Evolutionary conservation across 2,113 vertebrate genomes (phyloP).

Genomic region (Oplegnathus fasciatus): DNA sequence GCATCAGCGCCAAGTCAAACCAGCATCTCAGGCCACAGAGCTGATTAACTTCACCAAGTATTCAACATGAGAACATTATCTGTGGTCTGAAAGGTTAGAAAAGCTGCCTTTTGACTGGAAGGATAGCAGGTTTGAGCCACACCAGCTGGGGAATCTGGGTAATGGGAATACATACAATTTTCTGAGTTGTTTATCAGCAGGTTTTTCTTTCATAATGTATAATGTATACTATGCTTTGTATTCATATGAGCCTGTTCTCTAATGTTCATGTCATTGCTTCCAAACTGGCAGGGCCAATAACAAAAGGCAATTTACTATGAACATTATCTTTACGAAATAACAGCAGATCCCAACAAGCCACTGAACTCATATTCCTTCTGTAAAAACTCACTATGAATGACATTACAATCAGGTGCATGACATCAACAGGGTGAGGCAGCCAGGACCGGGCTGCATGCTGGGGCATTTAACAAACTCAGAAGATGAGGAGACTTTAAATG

Average conservation of each 20-base stretch:
- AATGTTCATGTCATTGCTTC: neutral
- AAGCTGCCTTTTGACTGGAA: too few relatives aligned
- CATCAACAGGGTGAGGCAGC: neutral
- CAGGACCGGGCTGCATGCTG: neutral
- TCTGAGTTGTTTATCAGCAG: too few relatives aligned
- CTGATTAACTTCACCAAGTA: neutral
- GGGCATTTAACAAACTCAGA: neutral
- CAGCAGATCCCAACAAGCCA: neutral
- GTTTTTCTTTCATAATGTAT: too few relatives aligned
- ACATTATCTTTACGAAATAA: neutral
- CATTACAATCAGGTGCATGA: constrained; percentile 19
- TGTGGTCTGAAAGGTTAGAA: neutral
- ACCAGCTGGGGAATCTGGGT: too few relatives aligned
- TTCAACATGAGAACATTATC: neutral
- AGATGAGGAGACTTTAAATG: constrained; percentile 21
- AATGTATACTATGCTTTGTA: neutral
- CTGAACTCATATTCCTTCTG: neutral
- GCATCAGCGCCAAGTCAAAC: neutral
- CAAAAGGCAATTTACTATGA: neutral
- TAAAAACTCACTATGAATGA: neutral
- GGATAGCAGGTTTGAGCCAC: too few relatives aligned
- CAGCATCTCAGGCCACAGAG: constrained; percentile 16
- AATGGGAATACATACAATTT: too few relatives aligned
- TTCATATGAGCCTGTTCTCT: neutral
- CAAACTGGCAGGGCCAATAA: neutral